A percentile compares a stretch with the other conserved stretches of the same genome.
These are phyloP conservation scores for Catharus ustulatus DNA, from an alignment of 2,797 vertebrate genomes.

Conservation along the genomic window DNA sequence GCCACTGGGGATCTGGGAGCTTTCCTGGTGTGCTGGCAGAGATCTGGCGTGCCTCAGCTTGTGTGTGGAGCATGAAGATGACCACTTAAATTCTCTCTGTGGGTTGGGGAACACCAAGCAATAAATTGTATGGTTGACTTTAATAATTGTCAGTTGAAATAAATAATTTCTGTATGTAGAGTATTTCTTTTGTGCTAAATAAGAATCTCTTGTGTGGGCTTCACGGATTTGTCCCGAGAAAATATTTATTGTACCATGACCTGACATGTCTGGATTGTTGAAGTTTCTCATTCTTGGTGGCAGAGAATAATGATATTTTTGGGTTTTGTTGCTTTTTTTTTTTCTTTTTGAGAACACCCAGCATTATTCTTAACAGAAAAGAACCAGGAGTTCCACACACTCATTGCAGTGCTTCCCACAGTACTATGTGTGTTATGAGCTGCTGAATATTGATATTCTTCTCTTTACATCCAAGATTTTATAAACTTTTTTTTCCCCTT, in stretches of 20 bases:
- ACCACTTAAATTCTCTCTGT: neutral
- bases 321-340: too few species aligned
- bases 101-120: neutral
- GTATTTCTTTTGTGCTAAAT: neutral
- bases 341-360: neutral
- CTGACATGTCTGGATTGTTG: constrained; percentile 9
- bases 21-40: neutral
- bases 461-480: neutral
- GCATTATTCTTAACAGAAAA: neutral
- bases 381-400: neutral
- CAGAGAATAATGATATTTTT: neutral
- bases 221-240: constrained; percentile 9
- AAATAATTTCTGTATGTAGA: neutral
- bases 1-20: neutral
- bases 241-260: constrained; percentile 17
- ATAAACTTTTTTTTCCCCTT: neutral
- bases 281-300: neutral
- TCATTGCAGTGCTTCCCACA: neutral
- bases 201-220: neutral
- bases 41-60: fast-evolving
- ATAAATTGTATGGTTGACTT: neutral
- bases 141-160: constrained; percentile 2
- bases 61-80: neutral
- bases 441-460: neutral
- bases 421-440: neutral